A percentile compares a stretch with the other conserved stretches of the same genome.
phyloP scores from a whole-genome alignment of 1,140 invertebrate genomes.

The Trinorchestia longiramus region DNA sequence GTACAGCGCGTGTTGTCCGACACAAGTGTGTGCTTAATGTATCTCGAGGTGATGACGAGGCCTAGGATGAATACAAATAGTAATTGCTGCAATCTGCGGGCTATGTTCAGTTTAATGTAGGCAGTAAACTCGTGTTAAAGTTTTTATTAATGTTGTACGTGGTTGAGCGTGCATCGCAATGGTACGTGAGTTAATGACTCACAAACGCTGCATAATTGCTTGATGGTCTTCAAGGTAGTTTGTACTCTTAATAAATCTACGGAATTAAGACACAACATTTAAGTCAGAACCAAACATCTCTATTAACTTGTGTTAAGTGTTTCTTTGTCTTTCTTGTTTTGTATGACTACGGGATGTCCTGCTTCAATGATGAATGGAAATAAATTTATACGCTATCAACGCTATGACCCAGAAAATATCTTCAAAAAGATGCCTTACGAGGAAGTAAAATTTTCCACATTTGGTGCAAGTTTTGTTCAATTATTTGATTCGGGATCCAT shows the following conservation, averaged over 20 bases:
- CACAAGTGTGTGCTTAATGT: too few species aligned
- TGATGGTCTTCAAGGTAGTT: too few species aligned
- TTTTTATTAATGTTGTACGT: too few species aligned
- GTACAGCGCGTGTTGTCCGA: too few species aligned
- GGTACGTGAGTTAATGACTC: too few species aligned
- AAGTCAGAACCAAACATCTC: background rate
- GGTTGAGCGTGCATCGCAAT: too few species aligned
- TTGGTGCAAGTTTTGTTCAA: too few species aligned
- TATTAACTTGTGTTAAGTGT: background rate
- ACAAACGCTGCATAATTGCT: too few species aligned
- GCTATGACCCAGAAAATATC: background rate
- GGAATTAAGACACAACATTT: background rate
- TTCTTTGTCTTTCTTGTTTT: background rate
- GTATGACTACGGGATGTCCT: background rate
- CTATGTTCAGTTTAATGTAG: background rate
- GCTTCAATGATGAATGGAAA: background rate
- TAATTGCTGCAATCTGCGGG: background rate
- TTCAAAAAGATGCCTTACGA: too few species aligned
- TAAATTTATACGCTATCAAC: background rate
- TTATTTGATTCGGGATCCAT: background rate
- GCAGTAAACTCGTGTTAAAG: background rate
- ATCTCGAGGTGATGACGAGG: too few species aligned
- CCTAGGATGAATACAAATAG: background rate
- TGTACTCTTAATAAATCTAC: background rate
- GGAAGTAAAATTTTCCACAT: too few species aligned